Base-by-base conservation (phyloP, 2,113 vertebrate genomes). In the Strix aluco region DNA sequence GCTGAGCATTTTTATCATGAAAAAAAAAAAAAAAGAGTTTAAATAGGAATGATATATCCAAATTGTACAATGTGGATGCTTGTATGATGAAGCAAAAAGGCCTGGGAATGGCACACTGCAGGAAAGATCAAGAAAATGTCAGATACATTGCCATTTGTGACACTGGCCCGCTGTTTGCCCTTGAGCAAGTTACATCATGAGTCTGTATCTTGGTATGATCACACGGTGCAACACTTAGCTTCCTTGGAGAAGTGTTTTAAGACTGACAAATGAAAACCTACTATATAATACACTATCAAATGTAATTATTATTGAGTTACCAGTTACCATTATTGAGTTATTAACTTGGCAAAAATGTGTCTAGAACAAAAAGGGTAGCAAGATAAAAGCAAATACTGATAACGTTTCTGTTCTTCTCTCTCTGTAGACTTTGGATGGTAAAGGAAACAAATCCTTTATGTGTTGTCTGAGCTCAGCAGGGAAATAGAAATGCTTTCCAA, bases 241-340 rank as follows among this genome's bases (percentile, higher is more conserved):
- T 92, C 91, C 81, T 91, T 77, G 78, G 81, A 75, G 65, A 79
- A 95, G 74, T 14, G 46, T 46, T 90, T 93, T 46, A 78, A 88
- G 92, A 81, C 1, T 79, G 91, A 75, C 83, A 94, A 91, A 94
- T 94, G 92, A 92, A 95, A 92, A 69, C 90, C 90, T 66, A 36
- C 90, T 84, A 4, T 69, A 89, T 92, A 88, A 95, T 79, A 72
- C 57, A 46, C 88, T 40, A 88, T 89, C 85, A 81, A 94, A 96
- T 92, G 86, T 80, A 77, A 95, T 96, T 94, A 85, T 96, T 94
- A 95, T 94, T 88, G 95, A 96, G 92, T 96, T 92, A 90, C 89
- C 61, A 42, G 73, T 93, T 82, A 58, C 62, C 0, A 1, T 90
- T 90, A 95, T 88, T 81, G 91, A 97, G 94, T 95, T 96, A 93